These are phyloP conservation scores for Muscicapa adusta DNA, from an alignment of 2,113 vertebrate genomes.

Conservation along the genomic window DNA sequence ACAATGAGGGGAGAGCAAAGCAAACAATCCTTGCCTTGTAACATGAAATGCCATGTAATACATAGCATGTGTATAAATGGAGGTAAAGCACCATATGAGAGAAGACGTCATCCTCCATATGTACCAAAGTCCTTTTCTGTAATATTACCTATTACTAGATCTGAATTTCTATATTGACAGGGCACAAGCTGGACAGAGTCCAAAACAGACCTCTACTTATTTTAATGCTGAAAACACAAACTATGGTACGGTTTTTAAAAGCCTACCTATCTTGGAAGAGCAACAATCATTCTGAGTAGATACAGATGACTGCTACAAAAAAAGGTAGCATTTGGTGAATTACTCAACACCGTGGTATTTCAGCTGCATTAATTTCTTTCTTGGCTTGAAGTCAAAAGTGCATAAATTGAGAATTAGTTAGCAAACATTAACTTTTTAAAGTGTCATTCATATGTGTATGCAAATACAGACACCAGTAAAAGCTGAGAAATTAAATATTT, in stretches of 20 bases:
- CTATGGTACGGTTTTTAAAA: background rate
- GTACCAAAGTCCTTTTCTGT: background rate
- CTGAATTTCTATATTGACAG: background rate
- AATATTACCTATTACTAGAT: background rate
- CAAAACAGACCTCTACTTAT: background rate
- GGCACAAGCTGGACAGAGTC: background rate
- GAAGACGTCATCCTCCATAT: background rate
- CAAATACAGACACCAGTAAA: constrained; percentile 6
- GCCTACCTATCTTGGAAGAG: background rate
- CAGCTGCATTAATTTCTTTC: constrained; percentile 3
- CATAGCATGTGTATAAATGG: background rate
- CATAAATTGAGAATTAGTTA: constrained; percentile 51
- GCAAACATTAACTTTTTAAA: constrained; percentile 63
- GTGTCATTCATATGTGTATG: constrained; percentile 16
- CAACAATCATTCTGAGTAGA: background rate
- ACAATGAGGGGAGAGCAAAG: background rate
- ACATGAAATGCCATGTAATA: background rate
- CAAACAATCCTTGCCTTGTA: background rate
- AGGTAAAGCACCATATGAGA: background rate
- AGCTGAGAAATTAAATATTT: background rate
- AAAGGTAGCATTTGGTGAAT: background rate
- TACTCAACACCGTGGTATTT: constrained; percentile 17
- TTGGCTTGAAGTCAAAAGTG: background rate
- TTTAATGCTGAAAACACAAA: background rate
- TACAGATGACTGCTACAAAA: background rate